phyloP scores from a whole-genome alignment of 2,888 invertebrate genomes.

The Cosmia trapezina region DNA sequence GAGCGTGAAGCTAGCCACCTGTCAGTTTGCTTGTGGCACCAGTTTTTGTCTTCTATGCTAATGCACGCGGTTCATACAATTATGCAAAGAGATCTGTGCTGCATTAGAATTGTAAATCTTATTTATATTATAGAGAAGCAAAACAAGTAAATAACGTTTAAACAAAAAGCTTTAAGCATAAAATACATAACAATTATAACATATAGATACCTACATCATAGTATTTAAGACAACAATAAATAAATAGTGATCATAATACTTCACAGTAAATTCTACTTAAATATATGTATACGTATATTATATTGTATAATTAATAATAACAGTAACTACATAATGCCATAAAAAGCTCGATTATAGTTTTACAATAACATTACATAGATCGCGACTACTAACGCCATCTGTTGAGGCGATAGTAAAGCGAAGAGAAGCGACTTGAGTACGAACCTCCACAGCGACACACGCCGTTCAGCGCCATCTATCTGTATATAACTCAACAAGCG shows the following conservation, averaged over 20 bases:
- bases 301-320: conserved; percentile 14
- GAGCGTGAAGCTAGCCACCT: conserved; percentile 56
- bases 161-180: conserved; percentile 36
- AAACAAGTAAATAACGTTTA: conserved; percentile 41
- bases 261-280: conserved; percentile 11
- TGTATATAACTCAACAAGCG: conserved; percentile 76
- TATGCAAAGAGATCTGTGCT: conserved; percentile 41
- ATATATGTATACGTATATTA: conserved; percentile 5
- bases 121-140: conserved; percentile 21
- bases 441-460: conserved; percentile 59
- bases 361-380: conserved; percentile 39
- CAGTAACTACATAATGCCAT: conserved; percentile 18
- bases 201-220: conserved; percentile 12
- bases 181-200: conserved; percentile 22
- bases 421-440: conserved; percentile 59
- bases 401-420: conserved; percentile 53
- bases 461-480: conserved; percentile 81
- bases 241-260: not conserved
- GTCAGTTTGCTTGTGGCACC: conserved; percentile 34
- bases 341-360: conserved; percentile 44
- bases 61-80: conserved; percentile 37
- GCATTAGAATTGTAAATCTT: conserved; percentile 57
- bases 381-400: conserved; percentile 67
- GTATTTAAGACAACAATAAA: conserved; percentile 23
- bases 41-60: conserved; percentile 53